Evolutionary conservation across 2,888 invertebrate species (phyloP).

Genomic region (Nymphalis polychloros): DNA sequence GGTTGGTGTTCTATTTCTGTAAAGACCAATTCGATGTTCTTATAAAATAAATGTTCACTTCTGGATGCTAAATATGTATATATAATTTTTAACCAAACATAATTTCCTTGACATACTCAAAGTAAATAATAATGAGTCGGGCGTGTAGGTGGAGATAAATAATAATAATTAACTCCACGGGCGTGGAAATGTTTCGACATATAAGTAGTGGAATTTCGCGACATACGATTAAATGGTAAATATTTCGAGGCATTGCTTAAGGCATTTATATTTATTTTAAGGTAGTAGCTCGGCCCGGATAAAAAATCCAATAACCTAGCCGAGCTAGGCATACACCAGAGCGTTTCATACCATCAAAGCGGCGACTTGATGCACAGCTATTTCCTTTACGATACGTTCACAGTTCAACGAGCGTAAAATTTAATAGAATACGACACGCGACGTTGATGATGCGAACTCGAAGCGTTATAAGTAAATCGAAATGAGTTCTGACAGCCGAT

Average conservation of each 20-base stretch:
- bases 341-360: not conserved
- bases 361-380: not conserved
- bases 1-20: too few species aligned
- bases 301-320: not conserved
- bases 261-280: too few species aligned
- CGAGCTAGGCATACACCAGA: not conserved
- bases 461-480: constrained; percentile 18
- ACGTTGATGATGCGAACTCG: constrained; percentile 8
- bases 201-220: too few species aligned
- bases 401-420: constrained; percentile 1
- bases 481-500: constrained; percentile 24
- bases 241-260: not conserved
- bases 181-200: too few species aligned
- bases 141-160: too few species aligned
- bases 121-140: too few species aligned
- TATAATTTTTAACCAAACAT: too few species aligned
- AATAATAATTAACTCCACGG: too few species aligned
- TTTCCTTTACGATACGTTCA: constrained; percentile 1
- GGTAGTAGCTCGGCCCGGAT: not conserved
- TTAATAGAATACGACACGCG: constrained; percentile 6
- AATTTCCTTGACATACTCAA: too few species aligned
- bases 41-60: too few species aligned
- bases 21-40: too few species aligned
- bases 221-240: not conserved
- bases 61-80: too few species aligned